Conservation (phyloP, 1,140 invertebrate genomes). For the Thaumatotibia leucotreta region DNA sequence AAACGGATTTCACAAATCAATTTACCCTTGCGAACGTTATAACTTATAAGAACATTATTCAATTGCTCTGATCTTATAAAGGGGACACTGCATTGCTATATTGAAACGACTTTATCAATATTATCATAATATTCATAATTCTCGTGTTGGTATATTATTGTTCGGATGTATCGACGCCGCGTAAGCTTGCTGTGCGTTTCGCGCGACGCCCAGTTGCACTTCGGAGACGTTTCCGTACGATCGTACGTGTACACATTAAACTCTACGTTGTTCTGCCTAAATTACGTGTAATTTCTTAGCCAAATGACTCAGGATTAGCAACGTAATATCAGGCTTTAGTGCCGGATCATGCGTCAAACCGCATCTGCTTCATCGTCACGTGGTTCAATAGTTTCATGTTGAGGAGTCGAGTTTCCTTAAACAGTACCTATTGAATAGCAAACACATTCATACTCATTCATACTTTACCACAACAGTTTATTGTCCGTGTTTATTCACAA, state of each 20-base stretch:
- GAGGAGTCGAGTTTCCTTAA: not conserved
- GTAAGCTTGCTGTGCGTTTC: not conserved
- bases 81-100: not conserved
- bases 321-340: not conserved
- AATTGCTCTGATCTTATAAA: not conserved
- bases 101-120: not conserved
- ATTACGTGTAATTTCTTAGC: not conserved
- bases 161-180: not conserved
- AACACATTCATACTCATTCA: not conserved
- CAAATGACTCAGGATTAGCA: not conserved
- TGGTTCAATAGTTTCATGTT: not conserved
- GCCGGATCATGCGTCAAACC: not conserved
- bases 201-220: conserved; percentile 22
- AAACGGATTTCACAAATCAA: not conserved
- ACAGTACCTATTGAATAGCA: not conserved
- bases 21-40: not conserved
- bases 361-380: not conserved
- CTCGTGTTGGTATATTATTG: not conserved
- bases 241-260: conserved; percentile 25
- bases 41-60: not conserved
- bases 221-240: conserved; percentile 22
- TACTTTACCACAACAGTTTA: not conserved
- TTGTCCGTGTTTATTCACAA: not conserved
- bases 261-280: not conserved
- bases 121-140: no score